phyloP scores from a whole-genome alignment of 2,888 invertebrate genomes.

The Conomelus anceps region DNA sequence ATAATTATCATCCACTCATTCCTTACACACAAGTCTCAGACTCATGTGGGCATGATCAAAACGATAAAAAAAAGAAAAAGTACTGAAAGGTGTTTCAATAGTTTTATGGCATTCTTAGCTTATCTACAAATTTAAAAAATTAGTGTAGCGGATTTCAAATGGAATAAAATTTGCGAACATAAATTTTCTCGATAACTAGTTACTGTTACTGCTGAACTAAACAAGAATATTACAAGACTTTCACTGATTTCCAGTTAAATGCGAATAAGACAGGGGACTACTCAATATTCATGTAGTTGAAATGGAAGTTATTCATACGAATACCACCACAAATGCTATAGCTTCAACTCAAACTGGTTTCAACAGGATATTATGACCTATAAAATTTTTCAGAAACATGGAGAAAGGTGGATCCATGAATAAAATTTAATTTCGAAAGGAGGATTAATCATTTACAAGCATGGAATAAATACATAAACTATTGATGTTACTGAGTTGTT shows the following conservation, averaged over 20 bases:
- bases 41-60: no score
- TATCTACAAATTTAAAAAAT: no score
- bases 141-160: background rate
- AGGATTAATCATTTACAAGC: background rate
- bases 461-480: no score
- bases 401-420: background rate
- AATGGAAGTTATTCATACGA: background rate
- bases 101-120: no score
- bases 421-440: background rate
- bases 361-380: background rate
- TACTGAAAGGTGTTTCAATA: no score
- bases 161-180: background rate
- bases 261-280: background rate
- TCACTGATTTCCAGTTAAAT: background rate
- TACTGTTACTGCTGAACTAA: background rate
- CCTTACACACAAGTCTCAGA: no score
- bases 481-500: no score
- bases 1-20: no score
- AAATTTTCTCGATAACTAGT: background rate
- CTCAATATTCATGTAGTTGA: background rate
- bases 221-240: background rate
- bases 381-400: background rate
- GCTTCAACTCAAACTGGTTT: background rate
- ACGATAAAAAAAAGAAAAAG: no score
- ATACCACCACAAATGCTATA: background rate